Evolutionary conservation across 2,113 vertebrate species (phyloP), one percentile per base, ranked within the genome.

Genomic region (Ailuropoda melanoleuca): DNA sequence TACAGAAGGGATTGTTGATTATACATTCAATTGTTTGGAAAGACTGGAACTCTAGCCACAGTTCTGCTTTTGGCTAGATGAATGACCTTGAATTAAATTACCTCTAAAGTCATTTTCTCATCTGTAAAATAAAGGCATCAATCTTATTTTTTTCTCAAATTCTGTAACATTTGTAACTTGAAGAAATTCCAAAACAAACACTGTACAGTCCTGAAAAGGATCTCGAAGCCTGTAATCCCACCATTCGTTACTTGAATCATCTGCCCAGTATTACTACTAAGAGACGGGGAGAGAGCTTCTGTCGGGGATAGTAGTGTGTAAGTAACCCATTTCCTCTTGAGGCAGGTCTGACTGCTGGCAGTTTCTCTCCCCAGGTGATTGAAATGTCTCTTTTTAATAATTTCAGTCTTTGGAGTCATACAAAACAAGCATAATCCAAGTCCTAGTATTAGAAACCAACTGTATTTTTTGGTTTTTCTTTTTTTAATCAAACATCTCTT

Each of bases 101-200:
- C n/a, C 29, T 84, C 17, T 84, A 39, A 70, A 82, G 64, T 92
- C 21, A 78, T 95, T 88, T 90, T 94, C 24, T 97, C 34, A 82
- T 85, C 11, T 64, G 50, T 90, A 66, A 92, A 72, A 72, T 74
- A 18, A 88, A 15, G 39, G 8, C 13, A 75, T 96, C 23, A 62
- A 7, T 53, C 21, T 97, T 2, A 80, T n/a, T 95, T 92, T 66
- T 66, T 93, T 24, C 34, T 87, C 15, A 90, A 66, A 43, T 75
- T 80, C 93, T 58, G 0, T 96, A 95, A 88, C 2, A 60, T 92
- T 75, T 64, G 4, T 86, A 92, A 80, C 48, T 86, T 31, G 66
- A 29, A 66, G 29, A 37, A 15, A 72, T 93, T 95, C 31, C 26
- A 86, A 92, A 93, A 68, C 13, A 90, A 82, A 62, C 24, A 87